Evolutionary conservation across 2,888 invertebrate species (phyloP), one percentile per base, ranked within the genome.

Genomic region (Polietes domitor): DNA sequence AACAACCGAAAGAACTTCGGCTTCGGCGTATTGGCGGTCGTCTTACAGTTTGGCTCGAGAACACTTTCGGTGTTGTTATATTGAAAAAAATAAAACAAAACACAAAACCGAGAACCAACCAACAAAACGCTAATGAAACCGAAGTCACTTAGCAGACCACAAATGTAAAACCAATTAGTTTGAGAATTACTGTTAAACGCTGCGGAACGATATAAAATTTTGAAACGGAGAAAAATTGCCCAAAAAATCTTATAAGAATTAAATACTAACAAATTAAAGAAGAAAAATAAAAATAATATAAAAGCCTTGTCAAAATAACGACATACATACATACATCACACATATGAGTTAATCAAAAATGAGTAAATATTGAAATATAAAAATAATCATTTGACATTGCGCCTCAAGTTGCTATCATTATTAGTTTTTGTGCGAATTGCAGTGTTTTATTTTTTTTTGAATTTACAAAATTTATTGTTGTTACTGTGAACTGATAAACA

Each of bases 121-220:
- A 72, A 58, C 53, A 41, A 65, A 50, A 63, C 50, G 75, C 71
- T 78, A 72, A 75, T 68, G 53, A 76, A 72, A 82, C 76, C 87
- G 88, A 89, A 88, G 88, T 89, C 86, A 87, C 87, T 87, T 88
- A 86, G 88, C 80, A 86, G 80, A 84, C 83, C 63, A 88, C 85
- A 84, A 85, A 85, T 80, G 85, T 61, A 85, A 87, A 87, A 86
- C 86, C 87, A 90, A 88, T 91, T 89, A 91, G 91, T 91, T 90
- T 89, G 88, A 90, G 89, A 89, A 88, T 89, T 90, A 88, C 89
- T 87, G 89, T 89, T 90, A 88, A 90, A 87, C 89, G 88, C 87
- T 88, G 86, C 88, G 88, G 89, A 91, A 89, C 89, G 43, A 68
- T 43, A 63, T 2, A 43, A 41, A 77, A 81, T 50, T 80, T 77